Conservation (phyloP, 64 coral and sea anemone species). For the Trachythela sp. region DNA sequence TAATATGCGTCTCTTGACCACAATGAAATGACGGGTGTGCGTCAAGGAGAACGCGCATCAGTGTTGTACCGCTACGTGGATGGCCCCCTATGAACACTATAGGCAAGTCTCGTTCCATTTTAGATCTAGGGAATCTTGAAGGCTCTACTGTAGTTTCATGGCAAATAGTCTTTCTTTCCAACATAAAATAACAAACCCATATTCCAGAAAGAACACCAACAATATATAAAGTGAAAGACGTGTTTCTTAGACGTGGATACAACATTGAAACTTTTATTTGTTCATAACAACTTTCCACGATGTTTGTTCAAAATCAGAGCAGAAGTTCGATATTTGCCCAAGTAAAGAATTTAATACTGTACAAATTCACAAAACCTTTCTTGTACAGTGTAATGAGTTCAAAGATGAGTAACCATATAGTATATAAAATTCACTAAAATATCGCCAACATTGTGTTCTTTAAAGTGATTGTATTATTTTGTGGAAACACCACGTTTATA, state of each 20-base stretch:
- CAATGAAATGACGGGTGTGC: constrained; percentile 83
- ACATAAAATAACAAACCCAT: not conserved
- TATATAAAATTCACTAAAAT: no score
- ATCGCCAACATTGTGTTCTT: no score
- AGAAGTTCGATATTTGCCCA: not conserved
- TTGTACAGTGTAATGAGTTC: no score
- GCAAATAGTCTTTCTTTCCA: not conserved
- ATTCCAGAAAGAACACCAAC: not conserved
- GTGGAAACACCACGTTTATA: no score
- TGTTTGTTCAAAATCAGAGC: no score
- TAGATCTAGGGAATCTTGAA: not conserved
- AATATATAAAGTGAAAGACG: not conserved
- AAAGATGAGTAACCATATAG: no score
- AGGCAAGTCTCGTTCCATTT: constrained; percentile 57
- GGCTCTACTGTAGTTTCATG: no score
- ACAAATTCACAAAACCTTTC: no score
- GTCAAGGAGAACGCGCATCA: constrained; percentile 88
- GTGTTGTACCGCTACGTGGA: constrained; percentile 87
- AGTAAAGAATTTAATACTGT: not conserved
- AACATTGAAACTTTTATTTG: no score
- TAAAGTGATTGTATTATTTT: no score
- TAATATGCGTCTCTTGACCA: constrained; percentile 90
- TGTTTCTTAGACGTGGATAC: no score
- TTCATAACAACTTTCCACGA: no score
- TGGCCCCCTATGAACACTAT: constrained; percentile 90